These are phyloP conservation scores for Anaspis maculata DNA, from an alignment of 2,888 invertebrate species.

Conservation along the genomic window DNA sequence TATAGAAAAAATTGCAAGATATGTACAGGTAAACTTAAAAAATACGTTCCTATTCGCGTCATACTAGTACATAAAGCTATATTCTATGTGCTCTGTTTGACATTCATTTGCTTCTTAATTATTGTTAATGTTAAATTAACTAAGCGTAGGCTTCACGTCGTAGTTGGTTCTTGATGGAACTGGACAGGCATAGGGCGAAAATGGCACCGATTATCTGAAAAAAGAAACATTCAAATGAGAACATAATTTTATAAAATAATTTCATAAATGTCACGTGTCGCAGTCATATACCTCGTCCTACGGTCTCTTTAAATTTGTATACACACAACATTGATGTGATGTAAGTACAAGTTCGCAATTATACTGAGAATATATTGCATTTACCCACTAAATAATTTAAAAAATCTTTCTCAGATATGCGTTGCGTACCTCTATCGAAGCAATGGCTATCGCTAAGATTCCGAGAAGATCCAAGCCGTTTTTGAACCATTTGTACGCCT, in stretches of 20 bases:
- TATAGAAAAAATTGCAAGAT: too few relatives aligned
- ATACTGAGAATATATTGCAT: too few relatives aligned
- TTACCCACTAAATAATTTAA: too few relatives aligned
- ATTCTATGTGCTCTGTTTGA: too few relatives aligned
- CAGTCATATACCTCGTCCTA: too few relatives aligned
- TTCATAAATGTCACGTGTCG: neutral
- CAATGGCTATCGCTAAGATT: slow-evolving; percentile 57
- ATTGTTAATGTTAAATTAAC: slow-evolving; percentile 4
- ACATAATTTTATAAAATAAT: slow-evolving; percentile 8
- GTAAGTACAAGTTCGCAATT: too few relatives aligned
- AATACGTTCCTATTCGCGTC: too few relatives aligned
- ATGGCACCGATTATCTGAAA: slow-evolving; percentile 67
- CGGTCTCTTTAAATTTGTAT: too few relatives aligned
- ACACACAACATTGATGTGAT: too few relatives aligned
- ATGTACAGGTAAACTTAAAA: too few relatives aligned
- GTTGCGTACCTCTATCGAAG: slow-evolving; percentile 54
- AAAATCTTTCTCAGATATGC: neutral
- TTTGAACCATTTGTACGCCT: slow-evolving; percentile 39
- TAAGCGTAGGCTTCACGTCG: slow-evolving; percentile 47
- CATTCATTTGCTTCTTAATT: neutral
- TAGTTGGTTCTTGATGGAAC: slow-evolving; percentile 76
- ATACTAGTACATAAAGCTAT: too few relatives aligned
- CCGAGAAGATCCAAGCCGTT: slow-evolving; percentile 51
- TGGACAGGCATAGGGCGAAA: slow-evolving; percentile 79
- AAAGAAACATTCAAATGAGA: slow-evolving; percentile 32